Percentiles rank a stretch among this genome's conserved stretches.
phyloP scores from a whole-genome alignment of 2,888 invertebrate genomes.

The Tipula unca region DNA sequence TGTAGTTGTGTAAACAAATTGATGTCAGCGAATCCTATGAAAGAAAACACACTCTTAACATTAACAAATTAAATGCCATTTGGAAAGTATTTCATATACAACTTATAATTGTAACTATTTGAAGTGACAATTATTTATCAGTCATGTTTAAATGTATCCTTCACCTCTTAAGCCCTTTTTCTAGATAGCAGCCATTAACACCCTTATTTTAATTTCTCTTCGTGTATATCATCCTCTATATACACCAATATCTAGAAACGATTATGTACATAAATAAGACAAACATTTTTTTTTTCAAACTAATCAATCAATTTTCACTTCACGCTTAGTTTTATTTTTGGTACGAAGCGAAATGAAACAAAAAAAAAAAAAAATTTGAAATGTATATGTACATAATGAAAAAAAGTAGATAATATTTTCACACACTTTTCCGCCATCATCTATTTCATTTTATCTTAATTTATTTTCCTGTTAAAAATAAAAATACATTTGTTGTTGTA shows the following conservation, averaged over 20 bases:
- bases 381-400: neutral
- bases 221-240: neutral
- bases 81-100: neutral
- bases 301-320: neutral
- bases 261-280: neutral
- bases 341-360: neutral
- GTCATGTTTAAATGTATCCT: neutral
- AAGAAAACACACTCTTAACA: neutral
- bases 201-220: neutral
- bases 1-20: too few relatives aligned
- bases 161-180: neutral
- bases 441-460: slow-evolving; percentile 16
- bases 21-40: too few relatives aligned
- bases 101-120: neutral
- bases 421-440: slow-evolving; percentile 14
- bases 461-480: neutral
- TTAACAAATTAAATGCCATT: neutral
- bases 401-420: slow-evolving; percentile 10
- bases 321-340: neutral
- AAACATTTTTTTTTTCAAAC: neutral
- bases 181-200: neutral
- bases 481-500: neutral
- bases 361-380: neutral
- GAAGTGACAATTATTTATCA: neutral
- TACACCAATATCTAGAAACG: neutral